Evolutionary conservation across 2,113 vertebrate genomes (phyloP), one percentile per base, ranked within the genome.

Genomic region (Thunnus thynnus): DNA sequence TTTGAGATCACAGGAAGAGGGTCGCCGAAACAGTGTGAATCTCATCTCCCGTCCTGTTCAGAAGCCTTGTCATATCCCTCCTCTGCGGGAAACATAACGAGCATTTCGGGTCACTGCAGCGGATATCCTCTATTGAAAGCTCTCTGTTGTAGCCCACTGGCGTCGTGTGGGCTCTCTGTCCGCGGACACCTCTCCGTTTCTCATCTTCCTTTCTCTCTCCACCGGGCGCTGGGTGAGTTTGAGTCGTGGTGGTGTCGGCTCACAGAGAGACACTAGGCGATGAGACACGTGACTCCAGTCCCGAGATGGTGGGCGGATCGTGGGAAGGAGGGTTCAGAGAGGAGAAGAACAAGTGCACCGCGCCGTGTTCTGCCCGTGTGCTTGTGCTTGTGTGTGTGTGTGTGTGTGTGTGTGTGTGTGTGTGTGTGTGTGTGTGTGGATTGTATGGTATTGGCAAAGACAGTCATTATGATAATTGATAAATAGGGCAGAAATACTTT

Each of bases 261-360:
- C 55, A 72, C 78, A 80, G 64, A 91, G 89, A 85, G 69, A 84
- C 86, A 79, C 91, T 91, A 75, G 89, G 90, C 87, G 81, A 87
- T 54, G 78, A 73, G 69, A 68, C 95, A 95, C 94, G 94, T 95
- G 95, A 94, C 83, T 90, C 69, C 65, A 76, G 72, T 83, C 81
- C 85, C 78, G 88, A 85, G 88, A 88, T 89, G 88, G 92, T 93
- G 84, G 93, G 93, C 92, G 93, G 91, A 85, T 92, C 91, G 78
- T 87, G 81, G 80, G 89, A 83, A 87, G 90, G 81, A 80, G 84
- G 86, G 58, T 85, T 91, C 84, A 88, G 82, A 83, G 86, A 88
- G 77, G 85, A 92, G 83, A 69, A 65, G 80, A 84, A 87, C 86
- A 91, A 94, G 92, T 92, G 92, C 87, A 92, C 89, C 63, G 77